These are phyloP conservation scores for Aurelia coerulea DNA, from an alignment of 30 jellyfish, hydroid and myxozoan genomes.

Conservation along the genomic window DNA sequence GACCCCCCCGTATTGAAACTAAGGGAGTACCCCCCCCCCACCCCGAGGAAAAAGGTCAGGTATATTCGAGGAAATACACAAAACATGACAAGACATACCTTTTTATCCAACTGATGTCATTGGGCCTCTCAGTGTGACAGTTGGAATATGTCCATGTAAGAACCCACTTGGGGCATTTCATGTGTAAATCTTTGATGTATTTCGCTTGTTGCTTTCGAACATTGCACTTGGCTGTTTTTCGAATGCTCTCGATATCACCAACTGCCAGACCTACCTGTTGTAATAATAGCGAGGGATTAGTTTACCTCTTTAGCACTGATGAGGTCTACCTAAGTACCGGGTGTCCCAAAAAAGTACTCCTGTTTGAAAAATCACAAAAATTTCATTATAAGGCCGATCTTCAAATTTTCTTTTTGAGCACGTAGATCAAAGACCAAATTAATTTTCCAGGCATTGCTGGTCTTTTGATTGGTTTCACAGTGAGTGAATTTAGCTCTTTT, in stretches of 20 bases:
- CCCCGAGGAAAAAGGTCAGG: no score
- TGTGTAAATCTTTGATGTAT: conserved; percentile 20
- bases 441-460: no score
- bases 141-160: conserved; percentile 20
- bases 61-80: no score
- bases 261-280: conserved; percentile 84
- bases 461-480: no score
- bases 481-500: no score
- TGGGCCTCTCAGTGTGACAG: conserved; percentile 29
- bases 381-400: no score
- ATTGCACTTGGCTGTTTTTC: conserved; percentile 55
- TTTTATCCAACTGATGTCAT: neutral
- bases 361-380: no score
- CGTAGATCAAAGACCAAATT: no score
- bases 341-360: neutral
- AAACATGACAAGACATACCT: neutral
- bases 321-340: neutral
- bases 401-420: no score
- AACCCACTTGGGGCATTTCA: conserved; percentile 30
- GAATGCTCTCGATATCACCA: conserved; percentile 79
- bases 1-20: no score
- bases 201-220: conserved; percentile 37
- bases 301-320: neutral
- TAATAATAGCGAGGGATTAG: neutral
- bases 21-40: no score